Evolutionary conservation across 37 sponge, comb jelly and placozoan species (phyloP).

Genomic region (Cladorhizidae sp.): DNA sequence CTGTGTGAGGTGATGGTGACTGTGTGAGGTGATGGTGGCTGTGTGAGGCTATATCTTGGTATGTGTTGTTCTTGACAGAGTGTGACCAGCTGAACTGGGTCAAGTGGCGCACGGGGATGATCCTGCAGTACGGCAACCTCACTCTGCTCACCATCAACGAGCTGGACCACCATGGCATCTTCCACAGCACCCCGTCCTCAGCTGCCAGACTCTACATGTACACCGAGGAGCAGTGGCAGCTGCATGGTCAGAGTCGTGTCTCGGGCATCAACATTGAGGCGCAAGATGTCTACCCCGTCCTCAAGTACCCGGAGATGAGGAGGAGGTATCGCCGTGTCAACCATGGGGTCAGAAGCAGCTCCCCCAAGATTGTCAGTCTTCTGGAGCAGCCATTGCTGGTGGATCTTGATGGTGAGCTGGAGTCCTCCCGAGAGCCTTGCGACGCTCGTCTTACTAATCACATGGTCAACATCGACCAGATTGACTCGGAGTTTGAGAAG

Average conservation of each 20-base stretch:
- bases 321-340: background rate
- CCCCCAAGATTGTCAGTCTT: background rate
- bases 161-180: slow-evolving; percentile 26
- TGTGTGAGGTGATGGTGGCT: too few species aligned
- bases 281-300: slow-evolving; percentile 56
- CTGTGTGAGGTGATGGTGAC: too few species aligned
- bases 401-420: background rate
- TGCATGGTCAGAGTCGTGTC: slow-evolving; percentile 1
- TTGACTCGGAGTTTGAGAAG: slow-evolving; percentile 32
- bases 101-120: slow-evolving; percentile 74
- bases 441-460: slow-evolving; percentile 8
- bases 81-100: slow-evolving; percentile 59
- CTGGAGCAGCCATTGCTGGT: background rate
- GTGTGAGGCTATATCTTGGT: too few species aligned
- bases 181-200: background rate
- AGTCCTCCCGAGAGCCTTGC: background rate
- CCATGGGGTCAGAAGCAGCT: background rate
- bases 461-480: slow-evolving; percentile 24
- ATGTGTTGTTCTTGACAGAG: slow-evolving; percentile 31
- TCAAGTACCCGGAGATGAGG: slow-evolving; percentile 41
- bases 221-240: slow-evolving; percentile 35
- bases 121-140: slow-evolving; percentile 70
- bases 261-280: slow-evolving; percentile 47
- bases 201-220: slow-evolving; percentile 8
- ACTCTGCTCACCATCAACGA: slow-evolving; percentile 60